Evolutionary conservation across 2,797 vertebrate genomes (phyloP).

Genomic region (Antennarius maculatus): DNA sequence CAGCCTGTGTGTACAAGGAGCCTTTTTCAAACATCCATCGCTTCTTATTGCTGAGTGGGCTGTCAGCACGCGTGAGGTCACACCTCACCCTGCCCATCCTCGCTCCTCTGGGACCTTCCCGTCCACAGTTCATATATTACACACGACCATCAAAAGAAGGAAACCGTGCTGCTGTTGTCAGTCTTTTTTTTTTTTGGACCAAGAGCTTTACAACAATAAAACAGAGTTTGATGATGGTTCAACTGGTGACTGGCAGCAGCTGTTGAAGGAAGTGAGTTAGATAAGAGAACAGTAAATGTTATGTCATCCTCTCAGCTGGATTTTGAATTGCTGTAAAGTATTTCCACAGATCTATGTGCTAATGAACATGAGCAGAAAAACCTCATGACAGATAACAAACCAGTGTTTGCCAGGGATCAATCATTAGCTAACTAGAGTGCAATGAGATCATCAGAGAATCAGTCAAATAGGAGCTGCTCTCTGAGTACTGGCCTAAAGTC

Average conservation of each 20-base stretch:
- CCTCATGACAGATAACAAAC: constrained; percentile 37
- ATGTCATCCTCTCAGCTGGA: constrained; percentile 22
- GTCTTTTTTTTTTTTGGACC: neutral
- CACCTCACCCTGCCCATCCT: constrained; percentile 58
- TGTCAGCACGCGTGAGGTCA: constrained; percentile 38
- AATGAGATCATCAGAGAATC: constrained; percentile 73
- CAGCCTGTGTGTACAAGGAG: constrained; percentile 40
- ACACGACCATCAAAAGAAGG: constrained; percentile 35
- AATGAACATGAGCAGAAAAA: constrained; percentile 52
- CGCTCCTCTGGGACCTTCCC: constrained; percentile 48
- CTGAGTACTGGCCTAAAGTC: constrained; percentile 62
- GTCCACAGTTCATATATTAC: constrained; percentile 51
- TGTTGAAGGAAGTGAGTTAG: constrained; percentile 6
- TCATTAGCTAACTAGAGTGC: constrained; percentile 68
- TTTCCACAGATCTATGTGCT: constrained; percentile 34
- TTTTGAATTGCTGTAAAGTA: constrained; percentile 16
- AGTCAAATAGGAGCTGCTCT: constrained; percentile 63
- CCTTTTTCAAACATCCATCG: constrained; percentile 60
- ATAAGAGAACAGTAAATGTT: constrained; percentile 2
- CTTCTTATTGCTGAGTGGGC: constrained; percentile 39
- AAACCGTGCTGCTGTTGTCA: constrained; percentile 23
- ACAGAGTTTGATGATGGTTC: neutral
- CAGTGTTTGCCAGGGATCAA: constrained; percentile 58
- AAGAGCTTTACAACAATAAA: constrained; percentile 11
- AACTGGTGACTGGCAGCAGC: constrained; percentile 6